Base-by-base conservation (phyloP, 1,140 invertebrate species). In the Macrocentrus cingulum region DNA sequence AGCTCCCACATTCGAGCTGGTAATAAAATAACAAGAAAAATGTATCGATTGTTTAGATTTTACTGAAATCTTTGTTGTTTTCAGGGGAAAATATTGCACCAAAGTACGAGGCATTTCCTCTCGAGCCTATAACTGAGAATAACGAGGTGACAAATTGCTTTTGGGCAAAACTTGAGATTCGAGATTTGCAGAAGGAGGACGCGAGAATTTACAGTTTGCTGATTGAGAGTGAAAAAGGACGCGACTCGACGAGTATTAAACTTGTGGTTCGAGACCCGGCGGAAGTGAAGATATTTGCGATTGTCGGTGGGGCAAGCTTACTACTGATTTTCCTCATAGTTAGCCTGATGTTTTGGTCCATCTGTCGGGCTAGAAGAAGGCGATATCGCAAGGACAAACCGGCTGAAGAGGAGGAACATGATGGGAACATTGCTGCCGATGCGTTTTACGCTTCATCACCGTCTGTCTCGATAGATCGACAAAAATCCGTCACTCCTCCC, bases 81-180 rank as follows among this genome's bases (percentile, higher is more conserved):
- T 15, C 51, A 80, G 78, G 77, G 23, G 76, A 79, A 41, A 76
- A 44, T 4, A 72, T 79, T 29, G 66, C 70, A 34, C 71, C 71
- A 22, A 79, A 79, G 29, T 80, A 79, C 58, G 77, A 80, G 55
- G 78, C 78, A 0, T 41, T 76, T 3, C 63, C 74, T 1, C 25
- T 79, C 11, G 76, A 78, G 46, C 75, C 76, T 15, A 75, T 79
- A 42, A 60, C 67, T 9, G 75, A 79, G 49, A 72, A 75, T 51
- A 71, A 77, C 16, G 67, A 72, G 59, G 61, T 67, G 45, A 78
- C 74, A 1, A 77, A 78, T 59, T 80, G 78, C 41, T 80, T 77
- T 48, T 79, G 75, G 75, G 76, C 77, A 4, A 77, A 79, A 41
- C 58, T 80, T 2, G 69, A 78, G 37, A 78, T 80, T 55, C 75